Evolutionary conservation across 2,113 vertebrate species (phyloP).

Genomic region (Numida meleagris): DNA sequence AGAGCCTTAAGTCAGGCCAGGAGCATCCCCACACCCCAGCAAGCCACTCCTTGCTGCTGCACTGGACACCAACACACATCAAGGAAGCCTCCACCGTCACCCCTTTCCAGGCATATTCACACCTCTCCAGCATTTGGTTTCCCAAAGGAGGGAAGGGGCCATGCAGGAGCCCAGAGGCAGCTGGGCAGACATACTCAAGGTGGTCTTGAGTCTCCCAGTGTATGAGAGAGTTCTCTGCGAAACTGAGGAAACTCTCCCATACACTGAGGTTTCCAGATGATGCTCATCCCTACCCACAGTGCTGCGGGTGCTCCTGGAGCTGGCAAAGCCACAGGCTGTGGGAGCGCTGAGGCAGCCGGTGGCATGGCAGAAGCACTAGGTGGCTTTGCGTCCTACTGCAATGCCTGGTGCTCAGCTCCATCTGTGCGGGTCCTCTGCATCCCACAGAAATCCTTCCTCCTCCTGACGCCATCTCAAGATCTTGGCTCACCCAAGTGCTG

Average conservation of each 20-base stretch:
- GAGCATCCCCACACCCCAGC: not conserved
- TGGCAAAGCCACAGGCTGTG: not conserved
- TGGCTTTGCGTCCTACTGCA: not conserved
- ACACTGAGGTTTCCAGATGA: not conserved
- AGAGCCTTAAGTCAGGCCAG: not conserved
- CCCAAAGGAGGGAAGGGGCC: not conserved
- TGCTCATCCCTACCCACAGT: not conserved
- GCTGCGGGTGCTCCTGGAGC: not conserved
- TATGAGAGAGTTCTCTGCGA: too few relatives aligned
- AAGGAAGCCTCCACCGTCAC: not conserved
- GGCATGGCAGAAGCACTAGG: not conserved
- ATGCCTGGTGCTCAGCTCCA: not conserved
- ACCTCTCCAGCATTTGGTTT: not conserved
- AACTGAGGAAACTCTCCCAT: not conserved
- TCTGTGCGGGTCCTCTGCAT: not conserved
- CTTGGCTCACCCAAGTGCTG: not conserved
- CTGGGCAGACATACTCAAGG: not conserved
- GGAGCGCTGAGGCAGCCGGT: not conserved
- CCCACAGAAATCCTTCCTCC: fast-evolving
- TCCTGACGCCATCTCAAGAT: not conserved
- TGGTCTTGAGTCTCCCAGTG: too few relatives aligned
- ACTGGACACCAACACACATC: not conserved
- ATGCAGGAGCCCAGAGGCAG: not conserved
- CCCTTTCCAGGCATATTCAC: not conserved
- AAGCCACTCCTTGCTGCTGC: not conserved